Evolutionary conservation across 2,888 invertebrate genomes (phyloP).

Genomic region (Heteromyza rotundicornis): DNA sequence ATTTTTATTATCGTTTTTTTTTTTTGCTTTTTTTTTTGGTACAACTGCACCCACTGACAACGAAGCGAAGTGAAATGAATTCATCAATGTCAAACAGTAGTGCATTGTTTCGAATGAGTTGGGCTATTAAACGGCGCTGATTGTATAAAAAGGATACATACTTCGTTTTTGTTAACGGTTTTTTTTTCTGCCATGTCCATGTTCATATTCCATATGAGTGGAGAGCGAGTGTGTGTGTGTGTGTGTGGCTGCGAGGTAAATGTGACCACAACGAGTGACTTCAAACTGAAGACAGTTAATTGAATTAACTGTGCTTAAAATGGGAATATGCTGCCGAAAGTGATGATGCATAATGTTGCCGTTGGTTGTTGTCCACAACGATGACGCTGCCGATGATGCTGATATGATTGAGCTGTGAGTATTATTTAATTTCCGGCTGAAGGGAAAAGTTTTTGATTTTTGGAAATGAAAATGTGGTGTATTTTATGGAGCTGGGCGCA

Average conservation of each 20-base stretch:
- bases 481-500: no score
- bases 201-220: no score
- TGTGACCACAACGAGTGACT: background rate
- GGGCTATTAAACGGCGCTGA: background rate
- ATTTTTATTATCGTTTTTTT: no score
- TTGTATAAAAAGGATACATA: constrained; percentile 3
- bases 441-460: no score
- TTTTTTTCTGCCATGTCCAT: no score
- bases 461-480: no score
- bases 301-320: constrained; percentile 20
- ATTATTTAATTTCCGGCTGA: no score
- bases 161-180: background rate
- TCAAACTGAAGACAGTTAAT: constrained; percentile 6
- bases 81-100: constrained; percentile 17
- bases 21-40: background rate
- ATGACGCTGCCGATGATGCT: no score
- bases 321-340: constrained; percentile 3
- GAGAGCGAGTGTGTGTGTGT: background rate
- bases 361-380: background rate
- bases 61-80: constrained; percentile 13
- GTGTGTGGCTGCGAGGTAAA: background rate
- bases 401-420: no score
- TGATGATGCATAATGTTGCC: background rate
- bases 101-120: background rate
- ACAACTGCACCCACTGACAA: background rate